Evolutionary conservation across 2,888 invertebrate genomes (phyloP).

Genomic region (Lingula anatina): DNA sequence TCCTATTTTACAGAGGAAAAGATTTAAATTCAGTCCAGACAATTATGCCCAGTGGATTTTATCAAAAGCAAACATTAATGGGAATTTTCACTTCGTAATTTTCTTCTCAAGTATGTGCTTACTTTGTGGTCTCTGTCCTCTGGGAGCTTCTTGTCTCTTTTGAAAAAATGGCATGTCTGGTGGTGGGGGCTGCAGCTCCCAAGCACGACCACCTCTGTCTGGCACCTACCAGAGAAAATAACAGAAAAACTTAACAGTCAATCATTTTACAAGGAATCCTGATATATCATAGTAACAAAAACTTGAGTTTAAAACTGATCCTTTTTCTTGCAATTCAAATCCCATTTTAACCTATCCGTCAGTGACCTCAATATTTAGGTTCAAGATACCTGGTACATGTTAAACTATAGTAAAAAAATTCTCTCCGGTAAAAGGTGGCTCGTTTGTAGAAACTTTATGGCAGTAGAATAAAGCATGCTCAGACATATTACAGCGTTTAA

Average conservation of each 20-base stretch:
- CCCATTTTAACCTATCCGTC: too few species aligned
- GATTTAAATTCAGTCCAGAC: background rate
- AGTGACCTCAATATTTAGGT: too few species aligned
- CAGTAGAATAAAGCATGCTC: too few species aligned
- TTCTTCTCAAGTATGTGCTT: background rate
- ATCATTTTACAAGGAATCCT: too few species aligned
- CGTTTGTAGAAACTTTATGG: too few species aligned
- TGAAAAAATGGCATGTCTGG: constrained; percentile 97
- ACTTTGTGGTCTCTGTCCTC: constrained; percentile 16
- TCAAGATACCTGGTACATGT: too few species aligned
- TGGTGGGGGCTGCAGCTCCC: constrained; percentile 86
- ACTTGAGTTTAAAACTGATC: background rate
- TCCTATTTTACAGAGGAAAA: background rate
- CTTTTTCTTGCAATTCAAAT: too few species aligned
- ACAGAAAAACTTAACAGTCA: too few species aligned
- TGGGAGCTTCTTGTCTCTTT: constrained; percentile 57
- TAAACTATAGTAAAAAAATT: too few species aligned
- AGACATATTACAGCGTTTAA: too few species aligned
- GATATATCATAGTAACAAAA: background rate
- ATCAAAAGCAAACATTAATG: background rate
- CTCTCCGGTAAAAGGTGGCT: too few species aligned
- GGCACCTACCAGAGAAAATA: constrained; percentile 64
- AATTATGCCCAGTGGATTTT: background rate
- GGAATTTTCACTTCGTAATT: background rate
- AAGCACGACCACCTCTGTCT: constrained; percentile 88